Percentiles rank a stretch among this genome's conserved stretches.
These are phyloP conservation scores for Campylomormyrus tamandua DNA, from an alignment of 2,113 vertebrate genomes.

Conservation along the genomic window DNA sequence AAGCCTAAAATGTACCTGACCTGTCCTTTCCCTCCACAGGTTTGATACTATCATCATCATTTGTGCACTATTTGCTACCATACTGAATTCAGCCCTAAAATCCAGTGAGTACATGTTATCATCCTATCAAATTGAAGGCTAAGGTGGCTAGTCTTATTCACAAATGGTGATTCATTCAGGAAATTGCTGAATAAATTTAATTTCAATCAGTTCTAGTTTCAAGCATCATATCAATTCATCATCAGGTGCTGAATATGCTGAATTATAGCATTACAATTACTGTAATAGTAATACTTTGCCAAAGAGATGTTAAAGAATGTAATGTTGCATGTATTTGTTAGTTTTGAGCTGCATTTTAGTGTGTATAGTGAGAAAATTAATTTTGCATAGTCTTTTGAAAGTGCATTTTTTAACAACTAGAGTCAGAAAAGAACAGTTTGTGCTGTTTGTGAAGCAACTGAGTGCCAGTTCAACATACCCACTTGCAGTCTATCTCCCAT, in stretches of 20 bases:
- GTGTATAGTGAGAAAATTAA: background rate
- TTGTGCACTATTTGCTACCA: conserved; percentile 73
- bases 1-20: background rate
- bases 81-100: conserved; percentile 66
- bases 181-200: background rate
- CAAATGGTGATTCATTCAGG: background rate
- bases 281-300: background rate
- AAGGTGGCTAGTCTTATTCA: background rate
- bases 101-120: conserved; percentile 60
- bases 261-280: background rate
- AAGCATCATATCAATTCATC: background rate
- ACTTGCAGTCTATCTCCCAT: background rate
- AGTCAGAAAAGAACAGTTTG: background rate
- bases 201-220: background rate
- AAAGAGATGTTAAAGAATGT: background rate
- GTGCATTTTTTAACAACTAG: background rate
- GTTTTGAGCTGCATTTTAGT: background rate
- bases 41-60: conserved; percentile 84
- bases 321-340: background rate
- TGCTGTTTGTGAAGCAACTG: background rate
- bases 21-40: conserved; percentile 51
- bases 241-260: background rate
- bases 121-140: background rate
- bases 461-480: background rate
- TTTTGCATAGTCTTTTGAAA: background rate